Conservation (phyloP, 2,113 vertebrate species). For the Xiphorhynchus elegans region DNA sequence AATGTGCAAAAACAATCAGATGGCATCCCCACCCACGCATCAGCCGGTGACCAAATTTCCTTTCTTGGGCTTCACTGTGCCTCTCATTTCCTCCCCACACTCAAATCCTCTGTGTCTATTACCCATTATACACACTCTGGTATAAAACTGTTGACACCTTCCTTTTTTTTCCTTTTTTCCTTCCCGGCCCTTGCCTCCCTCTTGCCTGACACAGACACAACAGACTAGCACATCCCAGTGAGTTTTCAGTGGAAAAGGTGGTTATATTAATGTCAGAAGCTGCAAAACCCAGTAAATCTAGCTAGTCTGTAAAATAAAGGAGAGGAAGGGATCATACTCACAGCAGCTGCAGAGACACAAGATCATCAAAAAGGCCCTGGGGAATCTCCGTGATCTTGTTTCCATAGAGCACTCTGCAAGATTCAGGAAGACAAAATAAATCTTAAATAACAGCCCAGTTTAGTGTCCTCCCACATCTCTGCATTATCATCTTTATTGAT, state of each 20-base stretch:
- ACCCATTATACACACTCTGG: not conserved
- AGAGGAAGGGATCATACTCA: constrained; percentile 81
- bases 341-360: constrained; percentile 95
- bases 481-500: constrained; percentile 59
- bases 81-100: constrained; percentile 27
- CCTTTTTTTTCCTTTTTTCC: not conserved
- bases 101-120: not conserved
- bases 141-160: constrained; percentile 49
- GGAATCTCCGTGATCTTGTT: constrained; percentile 98
- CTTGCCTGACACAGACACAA: not conserved
- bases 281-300: constrained; percentile 20
- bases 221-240: not conserved
- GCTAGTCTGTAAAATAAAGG: not conserved
- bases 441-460: constrained; percentile 54
- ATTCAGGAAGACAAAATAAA: constrained; percentile 63
- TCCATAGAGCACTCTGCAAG: constrained; percentile 93
- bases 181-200: not conserved
- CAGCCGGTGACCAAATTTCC: constrained; percentile 23
- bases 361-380: constrained; percentile 95
- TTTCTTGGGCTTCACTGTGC: not conserved
- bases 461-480: constrained; percentile 38
- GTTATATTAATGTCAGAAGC: not conserved
- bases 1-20: constrained; percentile 21
- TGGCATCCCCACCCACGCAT: not conserved
- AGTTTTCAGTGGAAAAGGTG: not conserved